Evolutionary conservation across 2,888 invertebrate species (phyloP), one percentile per base, ranked within the genome.

Genomic region (Tupiocoris notatus): DNA sequence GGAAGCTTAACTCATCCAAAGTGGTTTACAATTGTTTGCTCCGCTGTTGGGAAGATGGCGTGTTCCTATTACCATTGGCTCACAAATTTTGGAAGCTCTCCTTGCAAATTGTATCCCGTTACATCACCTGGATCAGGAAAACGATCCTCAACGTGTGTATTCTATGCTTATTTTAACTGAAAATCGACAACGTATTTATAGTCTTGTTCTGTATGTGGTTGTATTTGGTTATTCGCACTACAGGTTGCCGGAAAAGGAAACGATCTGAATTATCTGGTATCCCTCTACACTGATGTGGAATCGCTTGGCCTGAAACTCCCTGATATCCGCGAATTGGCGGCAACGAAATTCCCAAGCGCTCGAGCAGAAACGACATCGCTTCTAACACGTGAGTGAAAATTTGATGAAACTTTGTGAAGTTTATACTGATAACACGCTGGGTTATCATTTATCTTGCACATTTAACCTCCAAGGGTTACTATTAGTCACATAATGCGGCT

Each of bases 31-130:
- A 85, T 20, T 86, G 87, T 78, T 82, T 91, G 59, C 81, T 84
- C 57, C 85, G 84, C 62, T 92, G 94, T 83, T 97, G 96, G 92
- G 86, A 89, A 0, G 88, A 91, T 18, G 91, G 92, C 25, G 88
- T 96, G 6, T 96, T 90, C 83, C 88, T 98, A 68, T 86, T 89
- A 22, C 91, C 93, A 76, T 86, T 94, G 0, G 89, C 89, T 74
- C 91, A 91, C 82, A 84, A 92, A 83, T 95, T 97, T 85, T 94
- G 94, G 89, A 96, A 95, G 84, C 87, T 97, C 6, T 91, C 91
- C 20, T 86, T 97, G 78, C 93, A 96, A 85, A 86, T 97, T 57
- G 82, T 95, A 61, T 88, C 93, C 61, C 88, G 96, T 81, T 93
- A 93, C 83, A 86, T 88, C 9, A 88, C 88, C n/a, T 95, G 94